Conservation (phyloP, 2,797 vertebrate species). For the Knipowitschia caucasica region DNA sequence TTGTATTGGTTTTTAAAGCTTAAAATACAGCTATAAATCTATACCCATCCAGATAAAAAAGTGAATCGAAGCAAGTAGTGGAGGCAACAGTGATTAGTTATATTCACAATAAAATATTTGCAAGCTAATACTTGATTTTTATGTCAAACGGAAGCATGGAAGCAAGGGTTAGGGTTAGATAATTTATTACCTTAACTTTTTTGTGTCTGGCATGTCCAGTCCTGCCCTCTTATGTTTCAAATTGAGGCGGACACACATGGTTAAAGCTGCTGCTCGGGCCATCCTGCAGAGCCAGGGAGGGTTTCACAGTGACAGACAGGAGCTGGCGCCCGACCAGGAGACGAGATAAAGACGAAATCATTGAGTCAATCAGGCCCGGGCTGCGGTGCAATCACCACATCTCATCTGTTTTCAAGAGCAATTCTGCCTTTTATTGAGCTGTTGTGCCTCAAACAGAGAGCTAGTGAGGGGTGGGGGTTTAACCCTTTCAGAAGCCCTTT, state of each 20-base stretch:
- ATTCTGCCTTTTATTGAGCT: slow-evolving; percentile 77
- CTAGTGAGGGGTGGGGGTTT: slow-evolving; percentile 43
- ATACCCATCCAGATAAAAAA: too few species aligned
- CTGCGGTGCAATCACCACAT: slow-evolving; percentile 73
- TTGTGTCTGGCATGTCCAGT: too few species aligned
- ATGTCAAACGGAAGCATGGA: too few species aligned
- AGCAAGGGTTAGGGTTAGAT: too few species aligned
- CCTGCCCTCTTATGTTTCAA: neutral
- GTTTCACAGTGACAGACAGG: slow-evolving; percentile 40
- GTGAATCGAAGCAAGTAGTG: too few species aligned
- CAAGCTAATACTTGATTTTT: too few species aligned
- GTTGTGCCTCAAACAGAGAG: slow-evolving; percentile 69
- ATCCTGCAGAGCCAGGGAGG: slow-evolving; percentile 40
- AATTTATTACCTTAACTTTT: too few species aligned
- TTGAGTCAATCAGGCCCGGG: slow-evolving; percentile 76
- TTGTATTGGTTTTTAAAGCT: too few species aligned
- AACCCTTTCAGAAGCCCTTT: slow-evolving; percentile 50
- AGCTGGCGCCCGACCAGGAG: slow-evolving; percentile 43
- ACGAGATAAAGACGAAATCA: slow-evolving; percentile 78
- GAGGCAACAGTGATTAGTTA: too few species aligned
- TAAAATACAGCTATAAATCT: too few species aligned
- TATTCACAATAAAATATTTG: too few species aligned
- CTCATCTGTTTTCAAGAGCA: slow-evolving; percentile 81
- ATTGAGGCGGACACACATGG: slow-evolving; percentile 39
- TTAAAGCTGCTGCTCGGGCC: slow-evolving; percentile 28